These are phyloP conservation scores for Eupsilia transversa DNA, from an alignment of 2,888 invertebrate genomes.

Conservation along the genomic window DNA sequence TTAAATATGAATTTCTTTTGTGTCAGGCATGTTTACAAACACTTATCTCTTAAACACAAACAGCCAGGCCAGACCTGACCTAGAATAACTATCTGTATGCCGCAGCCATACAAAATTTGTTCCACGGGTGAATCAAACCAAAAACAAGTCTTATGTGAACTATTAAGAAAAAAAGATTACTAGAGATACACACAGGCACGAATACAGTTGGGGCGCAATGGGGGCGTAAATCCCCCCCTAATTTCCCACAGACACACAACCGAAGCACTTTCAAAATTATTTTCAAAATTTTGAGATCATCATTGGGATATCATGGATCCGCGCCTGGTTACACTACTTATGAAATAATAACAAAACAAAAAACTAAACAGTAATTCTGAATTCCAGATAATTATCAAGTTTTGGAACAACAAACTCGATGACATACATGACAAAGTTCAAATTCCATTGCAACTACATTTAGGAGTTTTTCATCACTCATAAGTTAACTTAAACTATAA, in stretches of 20 bases:
- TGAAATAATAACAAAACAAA: too few relatives aligned
- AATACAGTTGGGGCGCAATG: too few relatives aligned
- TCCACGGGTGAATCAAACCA: not conserved
- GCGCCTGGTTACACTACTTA: too few relatives aligned
- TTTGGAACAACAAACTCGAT: too few relatives aligned
- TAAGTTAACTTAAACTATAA: not conserved
- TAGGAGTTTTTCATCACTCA: not conserved
- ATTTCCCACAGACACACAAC: too few relatives aligned
- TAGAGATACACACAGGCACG: too few relatives aligned
- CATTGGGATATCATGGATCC: too few relatives aligned
- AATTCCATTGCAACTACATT: not conserved
- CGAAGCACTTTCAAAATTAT: too few relatives aligned
- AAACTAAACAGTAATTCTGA: not conserved
- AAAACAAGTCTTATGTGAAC: not conserved
- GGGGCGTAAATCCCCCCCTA: too few relatives aligned
- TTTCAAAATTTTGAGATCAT: too few relatives aligned
- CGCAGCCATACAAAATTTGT: not conserved
- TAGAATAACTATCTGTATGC: not conserved
- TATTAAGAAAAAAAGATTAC: too few relatives aligned
- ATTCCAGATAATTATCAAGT: not conserved
- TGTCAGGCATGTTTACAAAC: not conserved
- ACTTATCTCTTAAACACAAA: constrained; percentile 8
- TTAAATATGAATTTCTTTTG: not conserved
- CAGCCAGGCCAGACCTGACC: not conserved
- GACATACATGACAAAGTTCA: not conserved